Conservation (phyloP, 2,113 vertebrate genomes). For the Lasiurus cinereus region DNA sequence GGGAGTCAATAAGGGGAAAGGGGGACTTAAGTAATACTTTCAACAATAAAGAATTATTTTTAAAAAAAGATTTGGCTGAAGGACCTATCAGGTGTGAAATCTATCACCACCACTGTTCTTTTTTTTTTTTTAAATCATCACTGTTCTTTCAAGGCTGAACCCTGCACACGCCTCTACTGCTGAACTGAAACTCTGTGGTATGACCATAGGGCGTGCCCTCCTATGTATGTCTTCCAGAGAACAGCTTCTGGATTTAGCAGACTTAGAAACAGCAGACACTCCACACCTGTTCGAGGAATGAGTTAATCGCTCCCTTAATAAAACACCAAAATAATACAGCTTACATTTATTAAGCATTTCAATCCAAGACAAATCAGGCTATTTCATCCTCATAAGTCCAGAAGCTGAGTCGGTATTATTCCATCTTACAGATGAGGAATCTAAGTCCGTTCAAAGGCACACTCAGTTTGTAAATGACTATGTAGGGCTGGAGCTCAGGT, state of each 20-base stretch:
- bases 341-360: not conserved
- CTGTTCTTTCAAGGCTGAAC: not conserved
- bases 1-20: too few relatives aligned
- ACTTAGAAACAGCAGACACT: not conserved
- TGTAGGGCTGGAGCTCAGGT: not conserved
- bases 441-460: not conserved
- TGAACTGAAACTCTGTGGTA: not conserved
- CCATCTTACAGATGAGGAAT: not conserved
- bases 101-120: not conserved
- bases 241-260: not conserved
- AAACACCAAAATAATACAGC: not conserved
- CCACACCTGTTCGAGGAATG: not conserved
- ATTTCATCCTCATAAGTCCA: not conserved
- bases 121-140: too few relatives aligned
- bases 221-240: not conserved
- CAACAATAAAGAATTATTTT: too few relatives aligned
- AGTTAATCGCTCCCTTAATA: not conserved
- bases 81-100: not conserved
- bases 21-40: too few relatives aligned
- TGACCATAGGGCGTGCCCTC: rapidly evolving
- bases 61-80: not conserved
- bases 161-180: not conserved
- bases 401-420: not conserved
- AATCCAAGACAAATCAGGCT: not conserved
- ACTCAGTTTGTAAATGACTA: not conserved